phyloP scores from a whole-genome alignment of 1,140 invertebrate genomes.

The Neelides sp. region DNA sequence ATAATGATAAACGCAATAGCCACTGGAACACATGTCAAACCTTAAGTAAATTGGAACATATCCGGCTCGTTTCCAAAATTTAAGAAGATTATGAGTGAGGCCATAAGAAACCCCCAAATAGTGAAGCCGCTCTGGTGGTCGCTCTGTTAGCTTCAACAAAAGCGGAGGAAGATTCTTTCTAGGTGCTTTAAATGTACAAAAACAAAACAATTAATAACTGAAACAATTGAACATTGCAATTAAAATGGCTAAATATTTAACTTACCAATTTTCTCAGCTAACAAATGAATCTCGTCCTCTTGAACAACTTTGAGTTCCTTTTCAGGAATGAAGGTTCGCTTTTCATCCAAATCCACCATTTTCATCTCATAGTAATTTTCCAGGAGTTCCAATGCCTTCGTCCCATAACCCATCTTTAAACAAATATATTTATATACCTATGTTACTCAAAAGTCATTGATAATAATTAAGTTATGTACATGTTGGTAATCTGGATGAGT shows the following conservation, averaged over 20 bases:
- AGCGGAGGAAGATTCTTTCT: conserved; percentile 54
- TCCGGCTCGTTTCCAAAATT: conserved; percentile 77
- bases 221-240: too few species aligned
- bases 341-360: conserved; percentile 55
- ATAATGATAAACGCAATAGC: background rate
- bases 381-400: conserved; percentile 65
- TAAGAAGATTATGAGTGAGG: conserved; percentile 66
- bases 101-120: conserved; percentile 93
- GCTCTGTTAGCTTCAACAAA: conserved; percentile 62
- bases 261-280: conserved; percentile 48
- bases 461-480: conserved; percentile 39
- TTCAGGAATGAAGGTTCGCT: conserved; percentile 22
- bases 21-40: conserved; percentile 33
- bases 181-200: conserved; percentile 41
- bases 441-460: conserved; percentile 7
- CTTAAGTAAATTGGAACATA: conserved; percentile 87
- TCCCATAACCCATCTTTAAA: conserved; percentile 86
- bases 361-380: conserved; percentile 80
- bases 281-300: conserved; percentile 45
- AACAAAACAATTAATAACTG: conserved; percentile 5
- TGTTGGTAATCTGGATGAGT: conserved; percentile 96
- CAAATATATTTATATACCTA: conserved; percentile 18
- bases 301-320: conserved; percentile 42
- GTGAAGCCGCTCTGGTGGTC: conserved; percentile 71
- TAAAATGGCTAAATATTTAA: background rate